Evolutionary conservation across 2,113 vertebrate species (phyloP).

Genomic region (Herpailurus yagouaroundi): DNA sequence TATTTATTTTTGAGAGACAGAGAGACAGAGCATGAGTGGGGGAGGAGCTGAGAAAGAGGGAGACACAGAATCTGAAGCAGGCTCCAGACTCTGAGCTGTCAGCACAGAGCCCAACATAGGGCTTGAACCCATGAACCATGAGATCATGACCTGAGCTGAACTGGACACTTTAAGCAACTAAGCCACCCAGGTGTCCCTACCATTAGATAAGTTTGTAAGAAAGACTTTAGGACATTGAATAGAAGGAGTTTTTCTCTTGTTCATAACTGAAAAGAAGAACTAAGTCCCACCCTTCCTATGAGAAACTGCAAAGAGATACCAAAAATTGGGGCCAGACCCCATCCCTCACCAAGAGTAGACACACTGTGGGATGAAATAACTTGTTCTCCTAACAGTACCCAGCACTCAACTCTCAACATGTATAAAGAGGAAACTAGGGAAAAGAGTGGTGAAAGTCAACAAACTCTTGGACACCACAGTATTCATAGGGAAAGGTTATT

Average conservation of each 20-base stretch:
- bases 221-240: background rate
- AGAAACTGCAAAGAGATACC: background rate
- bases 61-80: too few relatives aligned
- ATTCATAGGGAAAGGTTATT: background rate
- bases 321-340: background rate
- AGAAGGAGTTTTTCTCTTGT: background rate
- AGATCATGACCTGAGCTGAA: too few relatives aligned
- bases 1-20: too few relatives aligned
- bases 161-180: too few relatives aligned
- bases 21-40: too few relatives aligned
- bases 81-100: too few relatives aligned
- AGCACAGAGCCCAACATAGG: too few relatives aligned
- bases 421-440: background rate
- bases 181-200: too few relatives aligned
- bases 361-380: background rate
- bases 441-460: background rate
- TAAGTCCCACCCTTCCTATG: background rate
- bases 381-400: background rate
- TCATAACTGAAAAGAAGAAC: background rate
- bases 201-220: background rate
- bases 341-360: background rate
- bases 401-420: background rate
- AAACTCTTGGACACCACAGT: background rate
- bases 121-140: too few relatives aligned
- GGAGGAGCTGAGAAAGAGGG: too few relatives aligned